phyloP scores from a whole-genome alignment of 2,888 invertebrate genomes.

The Xestobium rufovillosum region DNA sequence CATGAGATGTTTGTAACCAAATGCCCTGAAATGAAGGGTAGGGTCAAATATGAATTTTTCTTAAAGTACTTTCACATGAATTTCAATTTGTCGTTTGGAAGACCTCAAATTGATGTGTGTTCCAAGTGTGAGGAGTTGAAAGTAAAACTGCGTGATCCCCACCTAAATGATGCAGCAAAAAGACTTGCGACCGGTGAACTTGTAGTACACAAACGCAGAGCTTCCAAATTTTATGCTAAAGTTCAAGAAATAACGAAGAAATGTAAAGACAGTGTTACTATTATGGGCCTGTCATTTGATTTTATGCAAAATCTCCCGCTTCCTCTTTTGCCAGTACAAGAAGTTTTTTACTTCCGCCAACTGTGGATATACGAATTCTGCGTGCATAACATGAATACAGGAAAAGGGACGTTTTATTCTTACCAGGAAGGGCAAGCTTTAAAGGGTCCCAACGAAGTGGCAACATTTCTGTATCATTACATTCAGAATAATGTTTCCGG shows the following conservation, averaged over 20 bases:
- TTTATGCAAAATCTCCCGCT: conserved; percentile 23
- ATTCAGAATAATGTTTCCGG: too few species aligned
- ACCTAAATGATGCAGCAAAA: conserved; percentile 21
- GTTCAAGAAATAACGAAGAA: conserved; percentile 11
- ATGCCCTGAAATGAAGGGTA: conserved; percentile 17
- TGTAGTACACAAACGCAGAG: conserved; percentile 22
- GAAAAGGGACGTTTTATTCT: conserved; percentile 8
- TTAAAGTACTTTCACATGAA: conserved; percentile 23
- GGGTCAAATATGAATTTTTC: conserved; percentile 24
- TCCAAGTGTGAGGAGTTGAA: conserved; percentile 21
- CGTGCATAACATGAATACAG: conserved; percentile 15
- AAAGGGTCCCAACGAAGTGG: conserved; percentile 11
- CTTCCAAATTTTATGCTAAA: conserved; percentile 26
- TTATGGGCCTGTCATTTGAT: conserved; percentile 20
- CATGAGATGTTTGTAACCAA: conserved; percentile 22
- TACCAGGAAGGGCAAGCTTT: conserved; percentile 13
- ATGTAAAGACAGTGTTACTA: conserved; percentile 9
- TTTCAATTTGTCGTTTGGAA: conserved; percentile 25
- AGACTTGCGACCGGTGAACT: conserved; percentile 19
- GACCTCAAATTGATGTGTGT: conserved; percentile 25
- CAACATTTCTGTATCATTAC: conserved; percentile 9
- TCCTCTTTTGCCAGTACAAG: conserved; percentile 22
- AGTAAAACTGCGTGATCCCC: conserved; percentile 19
- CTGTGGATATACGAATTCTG: conserved; percentile 19
- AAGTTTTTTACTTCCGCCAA: conserved; percentile 23